phyloP scores from a whole-genome alignment of 1,140 invertebrate species.

The Bombus cullumanus region DNA sequence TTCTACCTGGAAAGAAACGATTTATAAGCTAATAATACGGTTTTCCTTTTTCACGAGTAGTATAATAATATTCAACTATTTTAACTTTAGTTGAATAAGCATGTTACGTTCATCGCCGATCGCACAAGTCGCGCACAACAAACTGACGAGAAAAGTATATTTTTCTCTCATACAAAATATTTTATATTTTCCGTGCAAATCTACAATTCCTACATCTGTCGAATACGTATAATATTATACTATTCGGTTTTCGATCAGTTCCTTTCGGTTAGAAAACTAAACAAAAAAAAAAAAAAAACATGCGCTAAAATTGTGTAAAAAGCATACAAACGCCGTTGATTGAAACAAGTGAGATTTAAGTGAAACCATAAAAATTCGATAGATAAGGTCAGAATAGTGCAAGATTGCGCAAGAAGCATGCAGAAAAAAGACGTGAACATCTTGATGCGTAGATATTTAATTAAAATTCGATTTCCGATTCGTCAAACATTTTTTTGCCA shows the following conservation, averaged over 20 bases:
- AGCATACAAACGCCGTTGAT: background rate
- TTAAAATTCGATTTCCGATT: background rate
- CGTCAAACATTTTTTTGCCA: no score
- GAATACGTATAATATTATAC: background rate
- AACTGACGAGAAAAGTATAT: background rate
- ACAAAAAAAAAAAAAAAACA: background rate
- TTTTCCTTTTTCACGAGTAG: background rate
- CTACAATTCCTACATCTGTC: background rate
- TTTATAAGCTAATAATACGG: background rate
- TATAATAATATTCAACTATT: background rate
- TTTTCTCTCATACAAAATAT: background rate
- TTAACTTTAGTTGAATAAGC: conserved; percentile 10
- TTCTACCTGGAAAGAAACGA: conserved; percentile 1
- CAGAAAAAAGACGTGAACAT: background rate
- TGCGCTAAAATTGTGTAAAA: background rate
- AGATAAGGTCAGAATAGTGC: background rate
- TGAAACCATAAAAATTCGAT: background rate
- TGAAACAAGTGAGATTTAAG: background rate
- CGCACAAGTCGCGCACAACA: conserved; percentile 32
- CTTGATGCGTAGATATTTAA: background rate
- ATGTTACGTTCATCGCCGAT: conserved; percentile 26
- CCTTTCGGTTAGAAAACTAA: background rate
- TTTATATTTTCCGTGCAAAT: background rate
- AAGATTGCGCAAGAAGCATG: no score
- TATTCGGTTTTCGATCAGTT: background rate